Conservation (phyloP, 1,140 invertebrate genomes). For the Harlomillsia oculata region DNA sequence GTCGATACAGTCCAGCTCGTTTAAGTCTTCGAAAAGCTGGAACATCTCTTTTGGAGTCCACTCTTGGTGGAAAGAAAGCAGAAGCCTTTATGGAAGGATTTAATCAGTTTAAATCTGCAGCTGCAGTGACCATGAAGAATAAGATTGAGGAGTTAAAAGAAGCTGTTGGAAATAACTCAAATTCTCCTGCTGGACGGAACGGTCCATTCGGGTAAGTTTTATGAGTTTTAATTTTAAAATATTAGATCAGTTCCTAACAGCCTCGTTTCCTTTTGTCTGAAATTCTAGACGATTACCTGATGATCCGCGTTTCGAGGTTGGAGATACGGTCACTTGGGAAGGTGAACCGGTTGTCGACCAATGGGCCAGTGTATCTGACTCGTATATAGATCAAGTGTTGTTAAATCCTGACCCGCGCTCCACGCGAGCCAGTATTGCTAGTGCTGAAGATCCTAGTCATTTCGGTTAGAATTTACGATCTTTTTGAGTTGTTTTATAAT, state of each 20-base stretch:
- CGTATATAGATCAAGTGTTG: slow-evolving; percentile 31
- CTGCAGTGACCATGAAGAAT: slow-evolving; percentile 71
- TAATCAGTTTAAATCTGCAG: slow-evolving; percentile 67
- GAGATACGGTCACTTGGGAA: slow-evolving; percentile 16
- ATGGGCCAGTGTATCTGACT: slow-evolving; percentile 35
- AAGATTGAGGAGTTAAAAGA: slow-evolving; percentile 90
- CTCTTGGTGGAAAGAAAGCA: slow-evolving; percentile 58
- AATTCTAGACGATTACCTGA: slow-evolving; percentile 6
- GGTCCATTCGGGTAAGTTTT: slow-evolving; percentile 31
- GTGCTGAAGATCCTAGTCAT: slow-evolving; percentile 18
- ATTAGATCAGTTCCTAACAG: not conserved
- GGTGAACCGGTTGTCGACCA: slow-evolving; percentile 21
- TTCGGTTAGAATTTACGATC: not conserved
- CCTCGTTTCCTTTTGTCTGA: not conserved
- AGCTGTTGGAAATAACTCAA: slow-evolving; percentile 73
- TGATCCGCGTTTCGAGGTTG: slow-evolving; percentile 10
- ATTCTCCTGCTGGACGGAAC: slow-evolving; percentile 52
- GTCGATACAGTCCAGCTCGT: slow-evolving; percentile 65
- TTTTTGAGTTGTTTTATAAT: not conserved
- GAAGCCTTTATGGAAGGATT: slow-evolving; percentile 75
- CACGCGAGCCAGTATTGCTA: slow-evolving; percentile 28
- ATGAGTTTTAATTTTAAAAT: not conserved
- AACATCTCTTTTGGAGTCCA: slow-evolving; percentile 30
- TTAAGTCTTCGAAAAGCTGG: slow-evolving; percentile 62
- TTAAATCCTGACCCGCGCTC: slow-evolving; percentile 13